phyloP scores from a whole-genome alignment of 2,113 vertebrate species.

The Triplophysa tibetana region DNA sequence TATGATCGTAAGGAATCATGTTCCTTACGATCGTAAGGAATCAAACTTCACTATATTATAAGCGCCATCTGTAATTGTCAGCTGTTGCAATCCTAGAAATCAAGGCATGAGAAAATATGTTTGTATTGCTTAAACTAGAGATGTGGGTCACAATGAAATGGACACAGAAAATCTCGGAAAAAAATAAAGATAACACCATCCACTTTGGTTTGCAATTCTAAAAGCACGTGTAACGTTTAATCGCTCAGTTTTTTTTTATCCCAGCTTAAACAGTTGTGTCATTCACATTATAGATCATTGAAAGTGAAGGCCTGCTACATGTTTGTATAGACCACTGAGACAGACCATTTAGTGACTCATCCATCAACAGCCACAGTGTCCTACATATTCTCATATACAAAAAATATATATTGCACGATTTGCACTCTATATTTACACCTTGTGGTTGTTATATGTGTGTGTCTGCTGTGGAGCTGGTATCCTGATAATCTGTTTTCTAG shows the following conservation, averaged over 20 bases:
- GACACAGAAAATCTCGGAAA: conserved; percentile 62
- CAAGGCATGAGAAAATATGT: conserved; percentile 48
- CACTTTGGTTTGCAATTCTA: conserved; percentile 60
- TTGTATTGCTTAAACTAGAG: conserved; percentile 69
- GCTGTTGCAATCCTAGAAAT: conserved; percentile 43
- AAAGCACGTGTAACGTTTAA: conserved; percentile 48
- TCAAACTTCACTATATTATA: not conserved
- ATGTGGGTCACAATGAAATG: conserved; percentile 65
- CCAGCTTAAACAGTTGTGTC: conserved; percentile 54
- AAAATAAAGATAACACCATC: conserved; percentile 55
- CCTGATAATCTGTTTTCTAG: conserved; percentile 36
- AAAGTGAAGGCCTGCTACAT: conserved; percentile 58
- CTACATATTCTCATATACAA: conserved; percentile 61
- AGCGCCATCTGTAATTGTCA: conserved; percentile 56
- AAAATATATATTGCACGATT: conserved; percentile 65
- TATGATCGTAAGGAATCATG: not conserved
- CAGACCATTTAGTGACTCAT: conserved; percentile 63
- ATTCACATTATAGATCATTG: conserved; percentile 65
- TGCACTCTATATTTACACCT: conserved; percentile 69
- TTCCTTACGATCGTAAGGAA: not conserved
- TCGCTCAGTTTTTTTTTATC: conserved; percentile 58
- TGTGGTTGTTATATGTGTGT: conserved; percentile 52
- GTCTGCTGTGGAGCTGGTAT: conserved; percentile 44
- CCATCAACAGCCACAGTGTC: conserved; percentile 64
- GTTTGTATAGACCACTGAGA: conserved; percentile 60